Evolutionary conservation across 1,140 invertebrate genomes (phyloP).

Genomic region (Solenopsis invicta): DNA sequence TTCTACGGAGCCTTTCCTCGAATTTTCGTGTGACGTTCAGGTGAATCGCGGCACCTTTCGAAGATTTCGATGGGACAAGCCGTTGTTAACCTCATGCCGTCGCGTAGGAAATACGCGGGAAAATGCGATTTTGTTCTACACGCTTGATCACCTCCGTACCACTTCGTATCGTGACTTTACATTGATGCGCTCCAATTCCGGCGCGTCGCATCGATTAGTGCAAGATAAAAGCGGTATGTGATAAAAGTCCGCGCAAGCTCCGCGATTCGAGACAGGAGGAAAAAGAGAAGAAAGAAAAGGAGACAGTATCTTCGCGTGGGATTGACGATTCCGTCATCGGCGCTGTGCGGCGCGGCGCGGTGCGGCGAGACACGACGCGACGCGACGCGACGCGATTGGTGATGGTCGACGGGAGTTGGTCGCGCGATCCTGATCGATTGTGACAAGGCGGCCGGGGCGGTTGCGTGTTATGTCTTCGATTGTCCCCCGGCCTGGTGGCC

Average conservation of each 20-base stretch:
- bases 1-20: neutral
- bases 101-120: neutral
- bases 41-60: neutral
- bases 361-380: too few relatives aligned
- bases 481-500: slow-evolving; percentile 28
- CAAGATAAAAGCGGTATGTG: neutral
- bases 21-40: neutral
- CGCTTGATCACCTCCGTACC: neutral
- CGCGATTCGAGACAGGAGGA: neutral
- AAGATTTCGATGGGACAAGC: neutral
- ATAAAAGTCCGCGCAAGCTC: neutral
- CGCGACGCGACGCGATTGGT: too few relatives aligned
- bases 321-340: neutral
- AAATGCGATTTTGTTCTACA: neutral
- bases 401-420: slow-evolving; percentile 34
- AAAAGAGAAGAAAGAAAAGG: neutral
- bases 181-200: neutral
- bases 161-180: neutral
- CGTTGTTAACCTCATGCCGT: neutral
- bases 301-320: neutral
- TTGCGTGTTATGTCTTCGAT: slow-evolving; percentile 60
- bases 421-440: slow-evolving; percentile 40
- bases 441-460: neutral
- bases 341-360: neutral
- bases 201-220: neutral